Conservation (phyloP, 2,113 vertebrate species). For the Microcebus murinus region DNA sequence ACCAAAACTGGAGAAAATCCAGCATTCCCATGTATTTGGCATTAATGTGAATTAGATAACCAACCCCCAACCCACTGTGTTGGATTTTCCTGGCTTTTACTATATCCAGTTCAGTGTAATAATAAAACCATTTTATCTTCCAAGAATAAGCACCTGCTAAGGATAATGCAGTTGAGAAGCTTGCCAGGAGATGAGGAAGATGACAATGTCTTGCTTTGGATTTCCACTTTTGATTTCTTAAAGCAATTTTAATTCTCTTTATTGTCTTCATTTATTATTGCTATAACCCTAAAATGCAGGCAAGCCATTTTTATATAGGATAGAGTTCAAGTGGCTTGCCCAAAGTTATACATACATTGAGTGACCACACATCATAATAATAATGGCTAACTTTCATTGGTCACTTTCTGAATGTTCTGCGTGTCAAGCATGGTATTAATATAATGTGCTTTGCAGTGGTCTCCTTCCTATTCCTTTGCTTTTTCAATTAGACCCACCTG, state of each 20-base stretch:
- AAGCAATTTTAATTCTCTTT: constrained; percentile 17
- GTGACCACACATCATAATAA: not conserved
- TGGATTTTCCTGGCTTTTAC: not conserved
- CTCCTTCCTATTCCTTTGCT: not conserved
- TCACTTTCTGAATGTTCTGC: not conserved
- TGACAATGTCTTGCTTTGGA: not conserved
- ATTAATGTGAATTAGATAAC: not conserved
- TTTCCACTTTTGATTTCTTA: not conserved
- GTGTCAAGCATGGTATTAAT: no score
- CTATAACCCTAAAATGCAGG: not conserved
- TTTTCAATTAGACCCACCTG: not conserved
- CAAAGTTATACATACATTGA: not conserved
- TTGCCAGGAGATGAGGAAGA: not conserved
- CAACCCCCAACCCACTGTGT: no score
- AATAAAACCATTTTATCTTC: not conserved
- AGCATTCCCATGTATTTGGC: not conserved
- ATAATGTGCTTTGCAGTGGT: not conserved
- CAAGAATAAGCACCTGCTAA: not conserved
- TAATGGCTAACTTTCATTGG: not conserved
- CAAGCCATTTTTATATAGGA: not conserved
- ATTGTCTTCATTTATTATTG: not conserved
- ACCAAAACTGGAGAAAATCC: not conserved
- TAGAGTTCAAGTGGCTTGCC: not conserved
- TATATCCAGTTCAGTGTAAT: not conserved
- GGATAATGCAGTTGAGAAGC: not conserved